Base-by-base conservation (phyloP, 1,140 invertebrate species). In the Colletes gigas region DNA sequence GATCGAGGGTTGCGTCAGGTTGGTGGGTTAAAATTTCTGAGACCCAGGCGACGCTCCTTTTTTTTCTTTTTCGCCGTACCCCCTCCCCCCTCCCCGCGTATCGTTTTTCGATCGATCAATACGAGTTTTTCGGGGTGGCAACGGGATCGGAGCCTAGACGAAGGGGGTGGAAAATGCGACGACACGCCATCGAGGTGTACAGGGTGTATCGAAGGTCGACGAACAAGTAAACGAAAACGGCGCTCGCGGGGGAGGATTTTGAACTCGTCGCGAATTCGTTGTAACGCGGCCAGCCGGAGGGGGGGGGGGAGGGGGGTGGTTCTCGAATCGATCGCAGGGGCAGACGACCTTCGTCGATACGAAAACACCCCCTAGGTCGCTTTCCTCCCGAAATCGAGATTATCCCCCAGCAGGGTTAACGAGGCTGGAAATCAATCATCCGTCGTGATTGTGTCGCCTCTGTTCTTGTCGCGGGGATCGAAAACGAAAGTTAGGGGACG, bases 301-400 rank as follows among this genome's bases (percentile, higher is more conserved):
- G n/a, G 30, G 30, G 14, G 70, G 52, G n/a, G n/a, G n/a, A n/a
- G n/a, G 30, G 30, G 14, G 70, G 52, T 69, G 21, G 65, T 30
- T 30, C 30, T 30, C 30, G 17, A 44, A 83, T 83, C 76, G 70
- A 80, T 71, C 10, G 21, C 8, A 14, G 50, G 17, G 4, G 55
- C 47, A 6, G 12, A 39, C 54, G 69, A 80, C 70, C 74, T 84
- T 84, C 59, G 14, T 70, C 65, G 60, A 57, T 47, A 39, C 30
- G 44, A 60, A 69, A 70, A 63, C 65, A 65, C 62, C 74, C 41
- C 44, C 15, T 0, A 50, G 19, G 55, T 74, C 69, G 44, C 47
- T 50, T 57, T 83, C 68, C 62, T 41, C 21, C 2, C 67, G 59
- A 84, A 85, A 84, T 81, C 78, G 83, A 85, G 78, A 71, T 62